Evolutionary conservation across 1,140 invertebrate genomes (phyloP), one percentile per base, ranked within the genome.

Genomic region (Temnothorax longispinosus): DNA sequence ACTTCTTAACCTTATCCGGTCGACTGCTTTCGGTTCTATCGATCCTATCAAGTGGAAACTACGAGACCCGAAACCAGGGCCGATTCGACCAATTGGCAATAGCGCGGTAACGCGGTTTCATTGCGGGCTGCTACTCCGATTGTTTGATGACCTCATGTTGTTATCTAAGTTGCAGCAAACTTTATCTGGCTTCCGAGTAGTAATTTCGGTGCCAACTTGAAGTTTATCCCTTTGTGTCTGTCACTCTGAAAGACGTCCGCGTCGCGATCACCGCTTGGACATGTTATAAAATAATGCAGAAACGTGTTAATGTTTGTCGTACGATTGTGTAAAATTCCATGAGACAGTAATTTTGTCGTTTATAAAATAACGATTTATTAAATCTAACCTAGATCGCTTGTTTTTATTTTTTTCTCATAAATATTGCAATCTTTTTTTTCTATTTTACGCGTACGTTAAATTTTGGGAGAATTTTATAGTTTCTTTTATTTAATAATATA

Each of bases 61-160:
- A 82, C 82, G 88, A 90, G 85, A 92, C 69, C 78, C 65, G 75
- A 91, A 90, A 56, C 87, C 87, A 88, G 85, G 88, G 47, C 69
- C 90, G 91, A 91, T 93, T 92, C 91, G 89, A 92, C 90, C 92
- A 90, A 93, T 94, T 94, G 91, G 92, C 91, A 93, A 93, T 93
- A 90, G 91, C 86, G 94, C 81, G 93, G 93, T 93, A 90, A 90
- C 86, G 94, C 81, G 93, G 93, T 94, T 93, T 93, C 92, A 93
- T 94, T 93, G 92, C 91, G 93, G 93, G 72, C 77, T 90, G 77
- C 91, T 92, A 89, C 89, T 92, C 90, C 93, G 90, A 93, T 94
- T 94, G 93, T 94, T 94, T 92, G 88, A 93, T 93, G 89, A 92
- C 91, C 93, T 91, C 89, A 92, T 90, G 91, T 93, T 91, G 92